These are phyloP conservation scores for Salmo trutta DNA, from an alignment of 2,797 vertebrate genomes.

Conservation along the genomic window DNA sequence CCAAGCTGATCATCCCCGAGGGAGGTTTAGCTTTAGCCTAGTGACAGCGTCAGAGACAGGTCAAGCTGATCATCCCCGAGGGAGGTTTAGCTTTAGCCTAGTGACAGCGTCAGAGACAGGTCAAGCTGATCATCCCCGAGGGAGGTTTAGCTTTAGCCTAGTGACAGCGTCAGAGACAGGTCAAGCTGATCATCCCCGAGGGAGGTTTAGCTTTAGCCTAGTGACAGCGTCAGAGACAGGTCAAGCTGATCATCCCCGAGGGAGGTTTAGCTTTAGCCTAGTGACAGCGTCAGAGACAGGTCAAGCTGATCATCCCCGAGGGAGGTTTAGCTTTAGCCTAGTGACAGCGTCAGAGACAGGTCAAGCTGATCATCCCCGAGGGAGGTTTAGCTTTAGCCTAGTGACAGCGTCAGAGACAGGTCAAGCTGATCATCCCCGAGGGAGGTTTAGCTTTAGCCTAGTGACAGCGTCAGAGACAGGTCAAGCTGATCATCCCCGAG, in stretches of 20 bases:
- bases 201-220: neutral
- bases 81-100: neutral
- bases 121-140: neutral
- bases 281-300: neutral
- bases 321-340: neutral
- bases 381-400: neutral
- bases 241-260: neutral
- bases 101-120: neutral
- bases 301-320: neutral
- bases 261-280: neutral
- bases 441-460: neutral
- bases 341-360: slow-evolving; percentile 17
- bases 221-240: neutral
- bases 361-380: slow-evolving; percentile 5
- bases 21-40: neutral
- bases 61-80: slow-evolving; percentile 32
- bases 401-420: neutral
- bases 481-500: slow-evolving; percentile 5
- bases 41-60: slow-evolving; percentile 9
- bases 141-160: neutral
- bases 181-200: neutral
- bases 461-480: slow-evolving; percentile 17
- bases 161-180: neutral
- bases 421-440: neutral
- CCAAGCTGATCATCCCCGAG: neutral